Evolutionary conservation across 2,113 vertebrate species (phyloP).

Genomic region (Picathartes gymnocephalus): DNA sequence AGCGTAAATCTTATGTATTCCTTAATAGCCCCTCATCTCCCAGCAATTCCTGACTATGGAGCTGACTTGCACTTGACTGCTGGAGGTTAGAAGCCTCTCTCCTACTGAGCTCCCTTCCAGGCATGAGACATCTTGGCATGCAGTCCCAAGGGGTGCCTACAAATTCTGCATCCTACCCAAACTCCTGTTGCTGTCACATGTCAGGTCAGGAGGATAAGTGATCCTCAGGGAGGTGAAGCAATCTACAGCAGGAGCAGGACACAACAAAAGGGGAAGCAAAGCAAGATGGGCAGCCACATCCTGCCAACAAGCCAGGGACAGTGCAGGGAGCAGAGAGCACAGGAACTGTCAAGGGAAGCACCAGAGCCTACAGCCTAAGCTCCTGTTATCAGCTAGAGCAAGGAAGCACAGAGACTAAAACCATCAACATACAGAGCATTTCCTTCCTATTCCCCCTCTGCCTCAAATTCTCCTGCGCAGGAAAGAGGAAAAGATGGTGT

Average conservation of each 20-base stretch:
- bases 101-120: neutral
- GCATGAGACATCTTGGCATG: neutral
- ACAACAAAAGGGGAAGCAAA: neutral
- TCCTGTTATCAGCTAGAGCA: neutral
- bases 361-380: neutral
- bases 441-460: neutral
- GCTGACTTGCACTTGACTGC: neutral
- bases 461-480: neutral
- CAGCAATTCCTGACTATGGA: neutral
- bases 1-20: neutral
- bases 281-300: neutral
- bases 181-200: neutral
- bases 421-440: neutral
- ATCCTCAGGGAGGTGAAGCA: neutral
- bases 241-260: neutral
- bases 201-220: neutral
- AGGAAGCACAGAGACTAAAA: neutral
- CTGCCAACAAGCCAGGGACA: neutral
- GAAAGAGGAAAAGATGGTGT: neutral
- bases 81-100: neutral
- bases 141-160: neutral
- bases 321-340: neutral
- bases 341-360: neutral
- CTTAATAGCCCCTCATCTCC: neutral
- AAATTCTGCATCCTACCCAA: neutral